Conservation (phyloP, 1,140 invertebrate species). For the Achatina immaculata region DNA sequence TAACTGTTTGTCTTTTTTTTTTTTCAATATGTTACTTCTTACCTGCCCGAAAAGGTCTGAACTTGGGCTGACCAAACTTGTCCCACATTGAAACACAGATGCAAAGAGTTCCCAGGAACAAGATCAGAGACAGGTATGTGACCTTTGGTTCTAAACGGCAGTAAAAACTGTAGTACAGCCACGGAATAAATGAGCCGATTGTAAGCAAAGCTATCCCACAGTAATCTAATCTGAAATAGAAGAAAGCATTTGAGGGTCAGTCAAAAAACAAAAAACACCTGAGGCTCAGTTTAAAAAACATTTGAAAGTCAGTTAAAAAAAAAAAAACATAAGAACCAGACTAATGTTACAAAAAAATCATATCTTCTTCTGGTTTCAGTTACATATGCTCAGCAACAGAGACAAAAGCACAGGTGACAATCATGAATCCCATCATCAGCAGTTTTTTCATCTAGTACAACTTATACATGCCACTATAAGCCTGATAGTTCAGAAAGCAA, state of each 20-base stretch:
- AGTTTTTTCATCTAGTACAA: no score
- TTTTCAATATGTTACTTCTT: no score
- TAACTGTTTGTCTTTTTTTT: no score
- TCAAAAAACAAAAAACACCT: background rate
- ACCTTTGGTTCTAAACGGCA: conserved; percentile 77
- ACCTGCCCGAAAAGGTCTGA: conserved; percentile 87
- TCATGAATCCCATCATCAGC: no score
- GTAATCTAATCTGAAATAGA: conserved; percentile 86
- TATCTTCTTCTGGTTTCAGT: no score
- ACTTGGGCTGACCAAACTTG: conserved; percentile 93
- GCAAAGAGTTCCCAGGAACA: conserved; percentile 90
- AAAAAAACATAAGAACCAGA: no score
- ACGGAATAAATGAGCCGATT: conserved; percentile 99
- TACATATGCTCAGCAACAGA: no score
- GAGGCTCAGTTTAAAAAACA: no score
- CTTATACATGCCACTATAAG: no score
- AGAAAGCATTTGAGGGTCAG: background rate
- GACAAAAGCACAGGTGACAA: no score
- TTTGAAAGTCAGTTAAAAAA: background rate
- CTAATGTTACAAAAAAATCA: no score
- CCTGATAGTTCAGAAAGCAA: no score
- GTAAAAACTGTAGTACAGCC: conserved; percentile 99
- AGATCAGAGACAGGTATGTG: conserved; percentile 81
- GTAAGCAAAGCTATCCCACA: conserved; percentile 98
- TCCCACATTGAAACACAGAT: conserved; percentile 98